Evolutionary conservation across 2,888 invertebrate species (phyloP), one percentile per base, ranked within the genome.

Genomic region (Drosophila robusta): DNA sequence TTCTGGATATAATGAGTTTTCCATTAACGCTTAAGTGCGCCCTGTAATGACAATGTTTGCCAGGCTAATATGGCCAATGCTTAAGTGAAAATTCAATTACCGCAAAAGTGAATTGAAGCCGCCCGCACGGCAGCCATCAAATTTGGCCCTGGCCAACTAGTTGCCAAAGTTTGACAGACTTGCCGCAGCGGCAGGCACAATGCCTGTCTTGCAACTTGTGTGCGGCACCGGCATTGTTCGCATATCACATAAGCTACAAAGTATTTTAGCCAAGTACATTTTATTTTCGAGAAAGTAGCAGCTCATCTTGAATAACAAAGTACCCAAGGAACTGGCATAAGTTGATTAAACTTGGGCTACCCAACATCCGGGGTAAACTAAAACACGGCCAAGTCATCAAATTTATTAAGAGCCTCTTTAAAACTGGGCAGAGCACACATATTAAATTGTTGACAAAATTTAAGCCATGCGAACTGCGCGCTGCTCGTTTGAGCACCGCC

Each of bases 21-120:
- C 89, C 89, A 83, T 83, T 88, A 88, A 89, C 66, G 78, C 45
- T 60, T 65, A 65, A 81, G 75, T 75, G 83, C 62, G 64, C 14
- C 39, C 46, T 8, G 50, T 51, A 65, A 68, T 73, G 47, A 70
- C 64, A 84, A 81, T 71, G 75, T 79, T 85, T 81, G 66, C 51
- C 52, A 41, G 51, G 29, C 18, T 8, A 36, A 36, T 55, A 18
- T 38, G 24, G 56, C 51, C 12, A 46, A 14, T 67, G 60, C 74
- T 74, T 71, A 74, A 83, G 70, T 68, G 78, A 70, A 80, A 83
- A 83, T 74, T 86, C 75, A 88, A 83, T 83, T 86, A 88, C 58
- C 44, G 47, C 39, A 39, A 32, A 68, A 74, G 54, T 64, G 63
- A 68, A 71, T 67, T 76, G 46, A 51, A 69, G 68, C 70, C 14